A percentile compares a stretch with the other conserved stretches of the same genome.
Conservation (phyloP, 2,113 vertebrate genomes). For the Tricholaema leucomelas region DNA sequence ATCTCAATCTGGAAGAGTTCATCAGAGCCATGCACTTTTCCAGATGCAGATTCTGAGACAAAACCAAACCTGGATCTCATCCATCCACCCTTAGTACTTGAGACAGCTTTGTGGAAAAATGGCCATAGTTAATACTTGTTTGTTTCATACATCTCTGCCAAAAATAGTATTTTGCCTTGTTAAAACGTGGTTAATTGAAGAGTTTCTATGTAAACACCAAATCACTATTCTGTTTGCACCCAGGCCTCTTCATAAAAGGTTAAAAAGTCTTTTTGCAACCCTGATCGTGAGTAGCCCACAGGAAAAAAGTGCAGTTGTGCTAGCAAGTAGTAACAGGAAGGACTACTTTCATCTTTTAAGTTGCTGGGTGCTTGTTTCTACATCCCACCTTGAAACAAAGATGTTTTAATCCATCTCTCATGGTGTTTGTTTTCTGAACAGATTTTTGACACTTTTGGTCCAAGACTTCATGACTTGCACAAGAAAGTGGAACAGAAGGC, state of each 20-base stretch:
- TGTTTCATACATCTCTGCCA: background rate
- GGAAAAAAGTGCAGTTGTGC: background rate
- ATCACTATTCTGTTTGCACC: background rate
- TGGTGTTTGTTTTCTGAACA: slow-evolving; percentile 25
- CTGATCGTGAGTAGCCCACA: background rate
- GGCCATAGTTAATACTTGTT: background rate
- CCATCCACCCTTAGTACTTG: background rate
- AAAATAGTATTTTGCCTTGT: background rate
- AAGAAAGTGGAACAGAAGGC: slow-evolving; percentile 75
- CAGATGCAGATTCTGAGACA: background rate
- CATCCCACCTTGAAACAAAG: background rate
- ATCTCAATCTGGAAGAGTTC: too few species aligned
- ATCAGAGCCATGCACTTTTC: background rate
- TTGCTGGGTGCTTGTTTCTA: background rate
- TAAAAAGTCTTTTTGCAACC: background rate
- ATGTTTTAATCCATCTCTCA: background rate
- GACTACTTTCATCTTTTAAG: background rate
- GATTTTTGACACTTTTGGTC: slow-evolving; percentile 76
- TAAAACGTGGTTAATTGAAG: background rate
- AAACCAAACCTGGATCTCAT: background rate
- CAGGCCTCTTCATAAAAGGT: background rate
- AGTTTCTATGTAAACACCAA: background rate
- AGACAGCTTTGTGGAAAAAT: background rate
- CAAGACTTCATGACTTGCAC: slow-evolving; percentile 73
- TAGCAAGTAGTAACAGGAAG: background rate